These are phyloP conservation scores for Wasmannia auropunctata DNA, from an alignment of 1,140 invertebrate genomes.

Conservation along the genomic window DNA sequence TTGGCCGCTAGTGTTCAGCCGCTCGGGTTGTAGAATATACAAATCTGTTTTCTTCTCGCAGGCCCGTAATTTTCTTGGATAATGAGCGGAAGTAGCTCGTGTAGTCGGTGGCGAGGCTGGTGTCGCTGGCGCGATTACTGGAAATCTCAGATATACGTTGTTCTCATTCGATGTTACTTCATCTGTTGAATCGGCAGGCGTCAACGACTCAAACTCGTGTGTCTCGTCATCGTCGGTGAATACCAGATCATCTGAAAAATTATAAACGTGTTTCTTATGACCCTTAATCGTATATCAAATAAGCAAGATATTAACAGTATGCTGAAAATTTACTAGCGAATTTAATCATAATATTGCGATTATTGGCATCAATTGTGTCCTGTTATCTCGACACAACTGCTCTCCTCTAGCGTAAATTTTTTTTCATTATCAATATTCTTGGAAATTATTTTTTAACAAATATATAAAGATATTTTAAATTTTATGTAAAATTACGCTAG, in stretches of 20 bases:
- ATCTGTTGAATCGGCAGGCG: constrained; percentile 73
- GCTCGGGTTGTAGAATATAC: constrained; percentile 93
- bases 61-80: constrained; percentile 86
- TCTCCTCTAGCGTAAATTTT: too few species aligned
- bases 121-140: constrained; percentile 76
- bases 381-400: too few species aligned
- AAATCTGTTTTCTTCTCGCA: constrained; percentile 95
- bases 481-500: too few species aligned
- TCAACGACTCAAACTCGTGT: constrained; percentile 29
- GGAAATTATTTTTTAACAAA: too few species aligned
- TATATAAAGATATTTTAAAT: too few species aligned
- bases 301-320: background rate
- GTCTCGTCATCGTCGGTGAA: constrained; percentile 41
- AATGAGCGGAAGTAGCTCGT: constrained; percentile 78
- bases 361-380: too few species aligned
- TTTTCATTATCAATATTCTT: too few species aligned
- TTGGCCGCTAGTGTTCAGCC: constrained; percentile 91
- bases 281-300: background rate
- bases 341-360: too few species aligned
- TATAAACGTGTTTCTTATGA: background rate
- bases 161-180: constrained; percentile 74
- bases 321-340: too few species aligned
- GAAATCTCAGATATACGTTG: constrained; percentile 71
- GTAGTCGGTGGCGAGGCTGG: constrained; percentile 81
- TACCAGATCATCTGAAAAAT: constrained; percentile 43